Base-by-base conservation (phyloP, 2,113 vertebrate species). In the Platysteira castanea region DNA sequence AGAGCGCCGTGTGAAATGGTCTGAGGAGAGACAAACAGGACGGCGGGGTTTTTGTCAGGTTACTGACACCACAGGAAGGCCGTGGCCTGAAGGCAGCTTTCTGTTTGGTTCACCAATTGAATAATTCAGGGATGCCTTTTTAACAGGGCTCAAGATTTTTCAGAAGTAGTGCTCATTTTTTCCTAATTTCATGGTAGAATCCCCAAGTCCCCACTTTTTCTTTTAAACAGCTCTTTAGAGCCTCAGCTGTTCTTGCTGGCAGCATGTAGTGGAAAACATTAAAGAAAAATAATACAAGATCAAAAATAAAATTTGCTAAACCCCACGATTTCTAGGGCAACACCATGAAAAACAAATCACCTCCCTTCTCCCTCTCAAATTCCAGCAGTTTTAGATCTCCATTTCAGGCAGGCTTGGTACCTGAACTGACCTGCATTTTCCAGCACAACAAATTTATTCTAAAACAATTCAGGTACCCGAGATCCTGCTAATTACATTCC, bases 1-100 rank as follows among this genome's bases (percentile, higher is more conserved):
- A 14, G 7, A 0, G 31, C 0, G 0, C 9, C 8, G 21, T 10
- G 23, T 14, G 33, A 28, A 37, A 37, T 1, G 20, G 27, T 6
- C 42, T 18, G 5, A 54, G 30, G 27, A 13, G 15, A 61, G 20
- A 31, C 35, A 33, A 61, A 31, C 2, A 11, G 23, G 10, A 15
- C 21, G 3, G 0, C 50, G 39, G 35, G 22, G 6, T 1, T 65
- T 49, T 19, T 15, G 17, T 6, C 24, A 49, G 30, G 30, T 68
- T 46, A 35, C 57, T 49, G 46, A 63, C 46, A 93, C 30, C 37
- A 37, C 11, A 27, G 8, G 2, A 73, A 64, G 11, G 27, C 30
- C 10, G 1, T 0, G 7, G 37, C 41, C 71, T 88, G 8, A 63
- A 77, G 79, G 54, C 15, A 52, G 9, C 31, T 68, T 64, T 78